Evolutionary conservation across 2,113 vertebrate species (phyloP).

Genomic region (Gadus macrocephalus): DNA sequence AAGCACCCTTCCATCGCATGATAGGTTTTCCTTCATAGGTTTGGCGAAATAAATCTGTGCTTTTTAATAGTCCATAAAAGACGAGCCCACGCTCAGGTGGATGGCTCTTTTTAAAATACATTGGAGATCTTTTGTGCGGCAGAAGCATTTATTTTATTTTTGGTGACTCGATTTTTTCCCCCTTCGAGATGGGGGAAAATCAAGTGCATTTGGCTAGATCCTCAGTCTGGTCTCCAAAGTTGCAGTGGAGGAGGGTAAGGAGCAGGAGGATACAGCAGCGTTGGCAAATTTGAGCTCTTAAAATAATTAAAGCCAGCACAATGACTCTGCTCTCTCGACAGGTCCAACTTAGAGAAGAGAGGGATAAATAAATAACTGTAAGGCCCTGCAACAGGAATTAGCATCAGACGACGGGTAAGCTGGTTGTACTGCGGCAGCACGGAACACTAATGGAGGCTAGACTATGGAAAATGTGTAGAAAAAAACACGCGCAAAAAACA

Average conservation of each 20-base stretch:
- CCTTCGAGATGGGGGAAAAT: constrained; percentile 40
- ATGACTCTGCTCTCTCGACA: constrained; percentile 52
- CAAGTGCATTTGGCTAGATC: constrained; percentile 63
- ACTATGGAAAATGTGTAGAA: constrained; percentile 21
- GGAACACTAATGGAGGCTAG: constrained; percentile 32
- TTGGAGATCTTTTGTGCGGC: constrained; percentile 37
- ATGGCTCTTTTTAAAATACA: constrained; percentile 32
- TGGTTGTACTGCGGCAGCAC: constrained; percentile 17
- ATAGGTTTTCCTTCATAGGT: constrained; percentile 6
- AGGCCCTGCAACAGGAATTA: constrained; percentile 41
- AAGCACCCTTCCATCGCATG: not conserved
- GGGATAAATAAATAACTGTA: constrained; percentile 7
- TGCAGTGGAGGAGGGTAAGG: constrained; percentile 29
- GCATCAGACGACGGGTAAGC: constrained; percentile 27
- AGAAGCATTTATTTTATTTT: constrained; percentile 31
- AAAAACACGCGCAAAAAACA: constrained; percentile 33
- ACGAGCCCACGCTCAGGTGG: not conserved
- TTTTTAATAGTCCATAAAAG: constrained; percentile 14
- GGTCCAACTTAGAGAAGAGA: constrained; percentile 33
- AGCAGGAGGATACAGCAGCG: constrained; percentile 54
- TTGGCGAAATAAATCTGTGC: constrained; percentile 6
- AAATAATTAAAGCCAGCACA: constrained; percentile 73
- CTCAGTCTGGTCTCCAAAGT: constrained; percentile 56
- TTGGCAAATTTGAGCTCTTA: constrained; percentile 70
- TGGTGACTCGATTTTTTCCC: constrained; percentile 39